These are phyloP conservation scores for Excalfactoria chinensis DNA, from an alignment of 2,113 vertebrate species.

Conservation along the genomic window DNA sequence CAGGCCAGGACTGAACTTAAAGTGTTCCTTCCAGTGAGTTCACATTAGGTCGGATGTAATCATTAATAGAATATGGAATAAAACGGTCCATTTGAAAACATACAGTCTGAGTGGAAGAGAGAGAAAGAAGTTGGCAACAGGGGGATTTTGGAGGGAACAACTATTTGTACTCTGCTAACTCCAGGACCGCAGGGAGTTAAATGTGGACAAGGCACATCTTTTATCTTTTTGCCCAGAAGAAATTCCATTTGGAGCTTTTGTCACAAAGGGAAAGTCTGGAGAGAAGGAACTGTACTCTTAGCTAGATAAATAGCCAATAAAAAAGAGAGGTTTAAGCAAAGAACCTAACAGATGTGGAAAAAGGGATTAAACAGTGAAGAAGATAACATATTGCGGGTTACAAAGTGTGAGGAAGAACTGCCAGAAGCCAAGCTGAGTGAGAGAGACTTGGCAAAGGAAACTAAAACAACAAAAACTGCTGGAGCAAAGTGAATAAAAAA, in stretches of 20 bases:
- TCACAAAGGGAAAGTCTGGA: not conserved
- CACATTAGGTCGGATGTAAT: not conserved
- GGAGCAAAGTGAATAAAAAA: conserved; percentile 41
- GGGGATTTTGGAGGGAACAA: not conserved
- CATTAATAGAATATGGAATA: not conserved
- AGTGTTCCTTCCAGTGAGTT: not conserved
- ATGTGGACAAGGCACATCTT: not conserved
- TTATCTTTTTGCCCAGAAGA: not conserved
- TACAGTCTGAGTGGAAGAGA: not conserved
- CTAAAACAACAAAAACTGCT: conserved; percentile 38
- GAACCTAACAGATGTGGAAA: conserved; percentile 37
- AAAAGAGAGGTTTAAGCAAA: not conserved
- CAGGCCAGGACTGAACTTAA: not conserved
- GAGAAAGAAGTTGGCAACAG: not conserved
- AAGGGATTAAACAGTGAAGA: conserved; percentile 19
- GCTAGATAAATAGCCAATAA: conserved; percentile 1
- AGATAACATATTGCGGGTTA: conserved; percentile 33
- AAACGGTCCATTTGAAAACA: not conserved
- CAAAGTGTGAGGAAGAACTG: conserved; percentile 36
- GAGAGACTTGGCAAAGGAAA: conserved; percentile 44
- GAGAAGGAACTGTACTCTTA: not conserved
- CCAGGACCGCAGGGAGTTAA: not conserved
- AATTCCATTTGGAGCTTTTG: conserved; percentile 18
- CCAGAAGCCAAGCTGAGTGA: conserved; percentile 50
- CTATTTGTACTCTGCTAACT: not conserved